Conservation (phyloP, 2,888 invertebrate genomes). For the Harpagoxenus sublaevis region DNA sequence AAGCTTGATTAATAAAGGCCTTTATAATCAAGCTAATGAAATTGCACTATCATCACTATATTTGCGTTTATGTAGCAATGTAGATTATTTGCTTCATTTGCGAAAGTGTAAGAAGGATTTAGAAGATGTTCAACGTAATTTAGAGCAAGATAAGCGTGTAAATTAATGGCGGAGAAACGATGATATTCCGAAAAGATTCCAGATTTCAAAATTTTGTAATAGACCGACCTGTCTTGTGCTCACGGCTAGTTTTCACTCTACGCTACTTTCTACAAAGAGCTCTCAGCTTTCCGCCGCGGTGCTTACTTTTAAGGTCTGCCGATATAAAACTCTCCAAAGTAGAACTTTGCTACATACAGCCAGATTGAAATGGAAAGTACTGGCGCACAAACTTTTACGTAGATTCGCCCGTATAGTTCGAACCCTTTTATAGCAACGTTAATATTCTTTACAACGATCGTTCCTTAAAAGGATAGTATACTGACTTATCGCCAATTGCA, state of each 20-base stretch:
- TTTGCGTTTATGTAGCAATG: neutral
- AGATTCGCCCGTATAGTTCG: constrained; percentile 25
- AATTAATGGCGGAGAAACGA: neutral
- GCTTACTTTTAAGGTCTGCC: constrained; percentile 56
- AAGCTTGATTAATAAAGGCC: constrained; percentile 7
- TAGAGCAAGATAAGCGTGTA: neutral
- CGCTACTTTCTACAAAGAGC: constrained; percentile 49
- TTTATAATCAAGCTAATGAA: constrained; percentile 4
- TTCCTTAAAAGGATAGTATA: neutral
- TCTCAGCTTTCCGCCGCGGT: constrained; percentile 32
- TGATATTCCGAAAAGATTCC: neutral
- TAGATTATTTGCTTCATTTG: neutral
- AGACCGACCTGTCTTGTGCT: constrained; percentile 8
- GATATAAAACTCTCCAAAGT: constrained; percentile 54
- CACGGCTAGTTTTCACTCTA: constrained; percentile 53
- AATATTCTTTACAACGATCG: constrained; percentile 58
- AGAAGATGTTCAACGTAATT: neutral
- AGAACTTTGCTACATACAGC: constrained; percentile 56
- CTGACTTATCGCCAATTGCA: neutral
- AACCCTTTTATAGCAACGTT: constrained; percentile 55
- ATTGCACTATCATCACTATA: neutral
- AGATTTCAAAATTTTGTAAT: constrained; percentile 23
- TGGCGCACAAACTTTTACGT: constrained; percentile 52
- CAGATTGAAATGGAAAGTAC: constrained; percentile 59
- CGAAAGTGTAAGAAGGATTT: neutral